Conservation (phyloP, 2,113 vertebrate species). For the Melanerpes formicivorus region DNA sequence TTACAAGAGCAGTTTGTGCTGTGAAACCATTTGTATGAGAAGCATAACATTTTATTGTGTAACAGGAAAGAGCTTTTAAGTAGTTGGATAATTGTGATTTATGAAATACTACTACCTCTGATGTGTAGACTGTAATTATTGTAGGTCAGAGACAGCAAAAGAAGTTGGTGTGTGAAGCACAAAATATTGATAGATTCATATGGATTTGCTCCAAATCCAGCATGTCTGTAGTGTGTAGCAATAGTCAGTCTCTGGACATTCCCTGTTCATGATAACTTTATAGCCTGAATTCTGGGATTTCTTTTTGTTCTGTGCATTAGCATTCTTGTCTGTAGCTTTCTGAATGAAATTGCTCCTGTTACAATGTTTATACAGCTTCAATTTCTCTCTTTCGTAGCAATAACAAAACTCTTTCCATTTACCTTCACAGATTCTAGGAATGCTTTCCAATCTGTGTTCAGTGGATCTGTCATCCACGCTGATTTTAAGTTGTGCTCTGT, state of each 20-base stretch:
- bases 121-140: background rate
- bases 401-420: background rate
- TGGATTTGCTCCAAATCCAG: background rate
- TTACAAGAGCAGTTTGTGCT: conserved; percentile 64
- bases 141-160: background rate
- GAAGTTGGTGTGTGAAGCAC: background rate
- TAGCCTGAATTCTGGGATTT: background rate
- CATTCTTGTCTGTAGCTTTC: background rate
- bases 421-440: background rate
- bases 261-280: background rate
- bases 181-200: background rate
- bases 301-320: background rate
- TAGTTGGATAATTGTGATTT: conserved; percentile 63
- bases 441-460: background rate
- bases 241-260: background rate
- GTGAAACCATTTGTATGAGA: background rate
- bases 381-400: background rate
- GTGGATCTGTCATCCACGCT: background rate
- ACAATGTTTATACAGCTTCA: background rate
- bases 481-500: background rate
- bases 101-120: conserved; percentile 36
- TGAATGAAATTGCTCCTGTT: background rate
- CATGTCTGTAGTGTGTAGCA: background rate
- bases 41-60: background rate
- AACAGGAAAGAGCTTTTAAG: conserved; percentile 54